These are phyloP conservation scores for Erythrolamprus reginae DNA, from an alignment of 2,113 vertebrate genomes.

Conservation along the genomic window DNA sequence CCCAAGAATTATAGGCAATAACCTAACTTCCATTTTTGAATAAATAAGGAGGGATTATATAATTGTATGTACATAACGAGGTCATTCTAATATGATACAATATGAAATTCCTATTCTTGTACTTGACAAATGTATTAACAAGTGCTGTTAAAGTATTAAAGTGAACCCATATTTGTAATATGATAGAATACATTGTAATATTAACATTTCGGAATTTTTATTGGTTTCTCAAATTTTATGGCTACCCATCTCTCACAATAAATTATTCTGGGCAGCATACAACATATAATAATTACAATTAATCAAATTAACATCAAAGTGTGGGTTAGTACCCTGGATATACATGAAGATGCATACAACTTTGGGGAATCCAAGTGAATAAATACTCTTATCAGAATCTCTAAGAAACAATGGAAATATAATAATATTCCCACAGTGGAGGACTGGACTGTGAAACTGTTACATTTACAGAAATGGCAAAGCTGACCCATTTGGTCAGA, in stretches of 20 bases:
- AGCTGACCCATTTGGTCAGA: background rate
- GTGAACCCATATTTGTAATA: background rate
- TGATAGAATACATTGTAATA: background rate
- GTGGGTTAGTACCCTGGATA: background rate
- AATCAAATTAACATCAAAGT: background rate
- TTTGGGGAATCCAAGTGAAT: background rate
- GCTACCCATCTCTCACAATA: background rate
- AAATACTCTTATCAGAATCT: background rate
- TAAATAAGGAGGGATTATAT: background rate
- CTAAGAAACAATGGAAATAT: background rate
- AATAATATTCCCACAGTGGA: background rate
- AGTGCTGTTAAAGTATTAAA: background rate
- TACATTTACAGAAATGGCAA: background rate
- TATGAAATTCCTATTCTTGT: background rate
- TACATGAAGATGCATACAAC: background rate
- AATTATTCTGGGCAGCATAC: background rate
- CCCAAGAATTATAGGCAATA: slow-evolving; percentile 28
- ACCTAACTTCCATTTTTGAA: background rate
- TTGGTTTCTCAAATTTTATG: background rate
- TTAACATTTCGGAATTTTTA: background rate
- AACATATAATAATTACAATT: background rate
- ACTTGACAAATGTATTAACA: background rate
- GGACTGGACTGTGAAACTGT: background rate
- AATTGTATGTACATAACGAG: background rate
- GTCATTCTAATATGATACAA: background rate